Base-by-base conservation (phyloP, 2,888 invertebrate genomes). In the Phyllotreta cruciferae region DNA sequence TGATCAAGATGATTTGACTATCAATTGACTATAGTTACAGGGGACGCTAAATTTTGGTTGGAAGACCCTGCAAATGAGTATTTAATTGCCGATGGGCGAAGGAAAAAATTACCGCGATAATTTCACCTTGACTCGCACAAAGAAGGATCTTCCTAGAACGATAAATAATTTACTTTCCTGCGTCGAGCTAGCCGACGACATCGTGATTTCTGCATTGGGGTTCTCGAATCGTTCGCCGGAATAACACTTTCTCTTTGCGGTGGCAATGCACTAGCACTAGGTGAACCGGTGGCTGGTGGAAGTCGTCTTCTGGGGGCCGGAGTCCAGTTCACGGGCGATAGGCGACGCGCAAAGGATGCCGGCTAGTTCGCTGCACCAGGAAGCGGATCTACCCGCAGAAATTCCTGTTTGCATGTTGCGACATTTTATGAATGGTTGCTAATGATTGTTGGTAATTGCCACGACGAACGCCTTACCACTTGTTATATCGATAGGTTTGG, bases 181-280 rank as follows among this genome's bases (percentile, higher is more conserved):
- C 35, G 50, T 50, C 50, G n/a, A n/a, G n/a, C n/a, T n/a, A n/a
- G n/a, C n/a, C n/a, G 36, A 50, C 11, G 50, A 36, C 36, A 36
- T 50, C 35, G 11, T 9, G 11, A 50, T 50, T 35, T 50, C 50
- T 50, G 50, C 50, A 36, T n/a, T 35, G 75, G 77, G 74, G 75
- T 80, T 79, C 78, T 79, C 78, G 78, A 79, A 79, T 78, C 78
- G 68, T 76, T 72, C 73, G 41, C 44, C 42, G 39, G 72, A 74
- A 50, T 9, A 50, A 72, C 75, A 79, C 80, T 80, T 80, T 80
- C 79, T 79, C 80, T 74, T 56, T 47, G 62, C 75, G 73, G 72
- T 68, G 50, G 50, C 50, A 50, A 50, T 50, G 50, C 50, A 50
- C 50, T 50, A 50, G 10, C 24, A 36, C 36, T 9, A 6, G 14